Base-by-base conservation (phyloP, 2,113 vertebrate species). In the Pongo abelii region DNA sequence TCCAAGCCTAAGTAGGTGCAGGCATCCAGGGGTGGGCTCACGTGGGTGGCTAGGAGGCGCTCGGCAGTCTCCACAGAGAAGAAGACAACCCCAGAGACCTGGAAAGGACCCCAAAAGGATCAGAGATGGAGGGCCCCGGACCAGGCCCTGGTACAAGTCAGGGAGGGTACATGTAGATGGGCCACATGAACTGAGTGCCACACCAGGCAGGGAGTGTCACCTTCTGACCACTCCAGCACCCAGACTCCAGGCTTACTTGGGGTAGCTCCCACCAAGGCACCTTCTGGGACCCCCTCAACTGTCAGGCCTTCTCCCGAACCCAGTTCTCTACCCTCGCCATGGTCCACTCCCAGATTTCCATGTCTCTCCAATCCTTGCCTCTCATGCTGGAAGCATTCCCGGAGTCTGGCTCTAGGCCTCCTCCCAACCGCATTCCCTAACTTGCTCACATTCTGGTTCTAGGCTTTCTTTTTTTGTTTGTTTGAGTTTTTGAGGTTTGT, bases 1-100 rank as follows among this genome's bases (percentile, higher is more conserved):
- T 99, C 99, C 98, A 99, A 98, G 67, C 99, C 99, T 98, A 99
- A 98, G 96, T 99, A 99, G 69, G 99, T 99, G 98, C 99, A 99
- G 91, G 99, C 99, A 0, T 99, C 99, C 97, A 99, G 98, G 2
- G 99, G 99, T 2, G 99, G 98, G 40, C 98, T 98, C 88, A 99
- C 99, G 0, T 99, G 99, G 52, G 99, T 99, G 97, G 99, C 99
- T 74, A 99, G 98, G n/a, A 99, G 98, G 94, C 98, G 99, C 97
- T 99, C 99, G 0, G 99, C 99, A 0, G 99, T 99, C 8, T 98
- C 98, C 38, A 98, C 98, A 69, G 99, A 99, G 98, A 99, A 99
- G 98, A 99, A 99, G 92, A 99, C 99, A 0, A 99, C 98, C 12
- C 99, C 99, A 0, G 99, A 99, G 6, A 99, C 99, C 99, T 99